phyloP scores from a whole-genome alignment of 2,888 invertebrate genomes.

The Drosophila mettleri region DNA sequence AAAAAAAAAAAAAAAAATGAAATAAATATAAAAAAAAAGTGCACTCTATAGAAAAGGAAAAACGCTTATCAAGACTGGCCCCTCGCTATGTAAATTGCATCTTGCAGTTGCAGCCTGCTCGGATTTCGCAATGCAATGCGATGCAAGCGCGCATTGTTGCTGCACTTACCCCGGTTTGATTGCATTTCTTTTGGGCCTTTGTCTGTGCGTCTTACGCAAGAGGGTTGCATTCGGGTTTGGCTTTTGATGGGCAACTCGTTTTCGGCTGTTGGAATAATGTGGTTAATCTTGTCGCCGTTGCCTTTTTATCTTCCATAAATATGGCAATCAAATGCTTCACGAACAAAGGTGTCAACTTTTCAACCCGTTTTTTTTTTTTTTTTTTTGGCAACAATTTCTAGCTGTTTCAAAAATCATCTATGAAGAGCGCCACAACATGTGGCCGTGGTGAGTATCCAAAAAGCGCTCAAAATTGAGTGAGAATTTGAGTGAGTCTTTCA shows the following conservation, averaged over 20 bases:
- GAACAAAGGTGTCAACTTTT: slow-evolving; percentile 74
- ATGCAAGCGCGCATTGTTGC: slow-evolving; percentile 54
- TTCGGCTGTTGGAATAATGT: slow-evolving; percentile 73
- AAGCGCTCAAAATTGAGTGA: slow-evolving; percentile 45
- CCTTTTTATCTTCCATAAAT: slow-evolving; percentile 77
- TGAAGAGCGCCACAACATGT: background rate
- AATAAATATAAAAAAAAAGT: too few species aligned
- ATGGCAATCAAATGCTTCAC: slow-evolving; percentile 79
- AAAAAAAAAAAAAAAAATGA: slow-evolving; percentile 35
- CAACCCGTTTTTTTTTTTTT: slow-evolving; percentile 33
- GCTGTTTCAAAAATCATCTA: background rate
- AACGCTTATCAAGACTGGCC: slow-evolving; percentile 55
- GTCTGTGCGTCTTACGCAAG: slow-evolving; percentile 22
- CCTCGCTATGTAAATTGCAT: slow-evolving; percentile 69
- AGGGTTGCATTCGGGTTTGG: slow-evolving; percentile 71
- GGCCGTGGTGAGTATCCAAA: slow-evolving; percentile 59
- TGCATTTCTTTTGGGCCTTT: slow-evolving; percentile 38
- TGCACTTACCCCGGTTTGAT: slow-evolving; percentile 6
- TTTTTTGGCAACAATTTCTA: slow-evolving; percentile 12
- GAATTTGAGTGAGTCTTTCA: slow-evolving; percentile 48
- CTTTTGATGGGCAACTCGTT: slow-evolving; percentile 63
- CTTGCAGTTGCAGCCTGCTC: slow-evolving; percentile 71
- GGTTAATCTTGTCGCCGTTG: slow-evolving; percentile 82
- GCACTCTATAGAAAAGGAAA: slow-evolving; percentile 16
- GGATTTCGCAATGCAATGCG: slow-evolving; percentile 66